A percentile compares a stretch with the other conserved stretches of the same genome.
These are phyloP conservation scores for Eulithis testata DNA, from an alignment of 2,888 invertebrate species.

Conservation along the genomic window DNA sequence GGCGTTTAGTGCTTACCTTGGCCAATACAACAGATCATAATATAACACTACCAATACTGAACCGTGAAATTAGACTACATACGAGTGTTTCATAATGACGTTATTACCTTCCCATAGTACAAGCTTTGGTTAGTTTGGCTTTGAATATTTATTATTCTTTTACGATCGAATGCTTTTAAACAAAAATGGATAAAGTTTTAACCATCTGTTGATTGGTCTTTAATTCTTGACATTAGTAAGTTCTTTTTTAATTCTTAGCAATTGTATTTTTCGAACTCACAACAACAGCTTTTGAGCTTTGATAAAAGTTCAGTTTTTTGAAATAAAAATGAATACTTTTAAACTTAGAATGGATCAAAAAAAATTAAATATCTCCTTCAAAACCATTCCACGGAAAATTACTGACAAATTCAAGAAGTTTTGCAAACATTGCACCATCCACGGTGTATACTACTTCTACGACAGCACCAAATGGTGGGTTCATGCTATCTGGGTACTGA, in stretches of 20 bases:
- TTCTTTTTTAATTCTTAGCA: no score
- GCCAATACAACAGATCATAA: no score
- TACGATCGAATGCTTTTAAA: conserved; percentile 14
- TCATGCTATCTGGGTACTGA: conserved; percentile 54
- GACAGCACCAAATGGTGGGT: conserved; percentile 47
- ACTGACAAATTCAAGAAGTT: conserved; percentile 49
- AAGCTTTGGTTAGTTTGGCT: no score
- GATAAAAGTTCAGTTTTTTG: not conserved
- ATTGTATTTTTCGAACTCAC: no score
- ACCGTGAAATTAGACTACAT: not conserved
- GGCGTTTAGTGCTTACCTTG: no score
- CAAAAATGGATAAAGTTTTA: conserved; percentile 15
- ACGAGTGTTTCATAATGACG: not conserved
- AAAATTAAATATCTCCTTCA: not conserved
- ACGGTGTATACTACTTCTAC: conserved; percentile 67
- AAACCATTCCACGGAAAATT: conserved; percentile 31
- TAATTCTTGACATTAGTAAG: not conserved
- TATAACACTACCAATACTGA: no score
- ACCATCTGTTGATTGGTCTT: not conserved
- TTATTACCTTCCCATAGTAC: not conserved
- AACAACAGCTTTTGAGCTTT: no score
- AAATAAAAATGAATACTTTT: no score
- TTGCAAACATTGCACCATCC: conserved; percentile 63
- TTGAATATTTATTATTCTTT: not conserved
- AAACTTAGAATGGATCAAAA: no score